These are phyloP conservation scores for Trachymyrmex septentrionalis DNA, from an alignment of 1,140 invertebrate species.

Conservation along the genomic window DNA sequence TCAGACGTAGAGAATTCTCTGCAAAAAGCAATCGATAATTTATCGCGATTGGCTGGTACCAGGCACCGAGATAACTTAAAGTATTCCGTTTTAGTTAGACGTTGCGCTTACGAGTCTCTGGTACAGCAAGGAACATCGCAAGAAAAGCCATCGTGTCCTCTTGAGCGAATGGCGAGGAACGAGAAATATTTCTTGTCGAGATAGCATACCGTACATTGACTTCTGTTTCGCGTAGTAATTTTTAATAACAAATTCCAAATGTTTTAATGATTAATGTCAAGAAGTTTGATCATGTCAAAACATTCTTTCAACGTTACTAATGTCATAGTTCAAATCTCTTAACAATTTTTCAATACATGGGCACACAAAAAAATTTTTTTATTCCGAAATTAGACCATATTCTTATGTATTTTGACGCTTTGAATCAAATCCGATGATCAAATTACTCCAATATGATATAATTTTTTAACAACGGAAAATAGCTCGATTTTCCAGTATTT, in stretches of 20 bases:
- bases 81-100: constrained; percentile 65
- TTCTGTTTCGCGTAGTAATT: background rate
- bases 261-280: background rate
- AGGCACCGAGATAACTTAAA: constrained; percentile 65
- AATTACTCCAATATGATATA: too few relatives aligned
- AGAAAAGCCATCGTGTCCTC: constrained; percentile 43
- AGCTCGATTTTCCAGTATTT: too few relatives aligned
- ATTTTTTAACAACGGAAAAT: too few relatives aligned
- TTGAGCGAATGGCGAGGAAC: constrained; percentile 19
- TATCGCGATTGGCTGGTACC: constrained; percentile 65
- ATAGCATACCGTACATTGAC: background rate
- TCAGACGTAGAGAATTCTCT: background rate
- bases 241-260: background rate
- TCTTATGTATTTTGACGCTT: too few relatives aligned
- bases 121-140: constrained; percentile 23
- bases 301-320: background rate
- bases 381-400: too few relatives aligned
- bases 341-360: background rate
- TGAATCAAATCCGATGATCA: too few relatives aligned
- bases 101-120: constrained; percentile 13
- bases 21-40: constrained; percentile 71
- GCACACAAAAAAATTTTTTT: too few relatives aligned
- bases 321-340: background rate
- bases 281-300: background rate
- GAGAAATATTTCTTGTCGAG: constrained; percentile 35